Percentiles rank a stretch among this genome's conserved stretches.
phyloP scores from a whole-genome alignment of 2,113 vertebrate genomes.

The Euleptes europaea region DNA sequence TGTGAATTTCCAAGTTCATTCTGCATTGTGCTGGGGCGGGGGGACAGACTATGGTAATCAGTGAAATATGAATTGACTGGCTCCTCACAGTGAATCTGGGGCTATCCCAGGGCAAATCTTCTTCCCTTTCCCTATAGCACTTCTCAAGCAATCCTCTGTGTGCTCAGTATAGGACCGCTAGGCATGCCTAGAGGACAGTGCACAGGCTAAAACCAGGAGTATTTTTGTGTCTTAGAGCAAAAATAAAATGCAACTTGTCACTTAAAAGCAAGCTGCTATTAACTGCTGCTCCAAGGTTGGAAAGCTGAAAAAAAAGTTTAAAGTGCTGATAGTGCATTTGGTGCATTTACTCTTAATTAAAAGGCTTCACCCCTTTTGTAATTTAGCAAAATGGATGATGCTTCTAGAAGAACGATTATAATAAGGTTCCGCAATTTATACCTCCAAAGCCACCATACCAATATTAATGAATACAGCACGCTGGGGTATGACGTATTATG shows the following conservation, averaged over 20 bases:
- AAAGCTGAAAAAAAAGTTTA: neutral
- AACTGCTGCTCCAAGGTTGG: neutral
- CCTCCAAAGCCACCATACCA: slow-evolving; percentile 6
- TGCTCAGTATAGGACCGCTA: no score
- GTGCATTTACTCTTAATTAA: slow-evolving; percentile 28
- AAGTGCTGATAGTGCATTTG: neutral
- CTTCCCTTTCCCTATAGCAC: no score
- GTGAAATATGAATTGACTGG: no score
- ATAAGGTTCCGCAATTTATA: slow-evolving; percentile 13
- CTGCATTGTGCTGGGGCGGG: no score
- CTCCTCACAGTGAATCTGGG: no score
- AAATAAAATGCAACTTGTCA: neutral
- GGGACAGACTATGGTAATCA: no score
- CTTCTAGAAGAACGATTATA: slow-evolving; percentile 12
- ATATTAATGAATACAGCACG: slow-evolving; percentile 33
- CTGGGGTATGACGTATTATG: slow-evolving; percentile 6
- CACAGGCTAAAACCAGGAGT: neutral
- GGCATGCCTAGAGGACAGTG: neutral
- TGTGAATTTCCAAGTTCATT: no score
- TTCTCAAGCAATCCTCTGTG: no score
- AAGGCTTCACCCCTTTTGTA: slow-evolving; percentile 7
- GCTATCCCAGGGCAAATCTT: no score
- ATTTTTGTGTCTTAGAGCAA: neutral
- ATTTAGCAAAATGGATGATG: slow-evolving; percentile 23
- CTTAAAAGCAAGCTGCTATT: neutral